Percentiles rank a stretch among this genome's conserved stretches.
Evolutionary conservation across 2,888 invertebrate genomes (phyloP).

Genomic region (Caenorhabditis macrosperma): DNA sequence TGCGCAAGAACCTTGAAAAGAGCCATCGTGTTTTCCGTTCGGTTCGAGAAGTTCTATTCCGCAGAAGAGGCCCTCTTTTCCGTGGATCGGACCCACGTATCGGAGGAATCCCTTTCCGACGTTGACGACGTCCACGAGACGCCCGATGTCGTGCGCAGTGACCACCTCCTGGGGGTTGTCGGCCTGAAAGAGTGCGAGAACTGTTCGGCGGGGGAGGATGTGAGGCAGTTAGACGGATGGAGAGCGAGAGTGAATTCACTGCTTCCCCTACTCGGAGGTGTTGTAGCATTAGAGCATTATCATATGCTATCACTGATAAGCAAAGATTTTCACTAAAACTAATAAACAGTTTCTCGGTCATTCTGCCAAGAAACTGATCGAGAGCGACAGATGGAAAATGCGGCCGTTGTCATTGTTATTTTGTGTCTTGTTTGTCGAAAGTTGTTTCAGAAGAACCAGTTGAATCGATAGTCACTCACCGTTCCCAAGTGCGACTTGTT

Average conservation of each 20-base stretch:
- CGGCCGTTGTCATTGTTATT: no score
- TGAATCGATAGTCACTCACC: constrained; percentile 27
- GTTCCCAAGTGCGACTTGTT: constrained; percentile 61
- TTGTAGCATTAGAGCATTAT: neutral
- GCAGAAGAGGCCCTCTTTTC: constrained; percentile 84
- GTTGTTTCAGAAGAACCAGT: neutral
- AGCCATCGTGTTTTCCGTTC: constrained; percentile 85
- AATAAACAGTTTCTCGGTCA: no score
- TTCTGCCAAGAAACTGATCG: no score
- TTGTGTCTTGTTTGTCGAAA: neutral
- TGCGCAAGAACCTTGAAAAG: constrained; percentile 75
- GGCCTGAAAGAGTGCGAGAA: constrained; percentile 48
- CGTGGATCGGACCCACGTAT: constrained; percentile 84
- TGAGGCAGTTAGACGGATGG: neutral
- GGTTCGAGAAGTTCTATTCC: constrained; percentile 84
- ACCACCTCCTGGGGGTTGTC: constrained; percentile 62
- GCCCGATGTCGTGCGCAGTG: constrained; percentile 62
- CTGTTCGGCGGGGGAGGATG: neutral
- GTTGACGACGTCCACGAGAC: constrained; percentile 61
- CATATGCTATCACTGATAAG: neutral
- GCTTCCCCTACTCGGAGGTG: neutral
- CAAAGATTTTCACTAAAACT: no score
- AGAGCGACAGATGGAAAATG: no score
- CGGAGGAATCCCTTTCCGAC: constrained; percentile 82
- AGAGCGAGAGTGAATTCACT: neutral